These are phyloP conservation scores for Solenopsis invicta DNA, from an alignment of 1,140 invertebrate species.

Conservation along the genomic window DNA sequence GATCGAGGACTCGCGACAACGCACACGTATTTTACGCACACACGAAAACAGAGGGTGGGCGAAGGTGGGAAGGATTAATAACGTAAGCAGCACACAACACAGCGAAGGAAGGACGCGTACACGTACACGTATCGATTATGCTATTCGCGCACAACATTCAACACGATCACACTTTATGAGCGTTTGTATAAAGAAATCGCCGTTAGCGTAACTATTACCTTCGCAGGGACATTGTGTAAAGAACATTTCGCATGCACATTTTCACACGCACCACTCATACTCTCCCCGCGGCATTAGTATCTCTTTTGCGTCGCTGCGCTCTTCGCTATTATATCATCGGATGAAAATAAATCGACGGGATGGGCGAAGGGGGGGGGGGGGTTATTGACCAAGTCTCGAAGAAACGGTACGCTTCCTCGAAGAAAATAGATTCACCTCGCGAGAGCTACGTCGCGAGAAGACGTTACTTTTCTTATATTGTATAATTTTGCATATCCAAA, in stretches of 20 bases:
- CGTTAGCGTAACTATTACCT: slow-evolving; percentile 39
- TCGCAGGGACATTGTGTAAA: slow-evolving; percentile 17
- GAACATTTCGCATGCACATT: slow-evolving; percentile 24
- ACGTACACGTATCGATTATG: slow-evolving; percentile 53
- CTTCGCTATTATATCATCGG: not conserved
- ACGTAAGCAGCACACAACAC: slow-evolving; percentile 26
- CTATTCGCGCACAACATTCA: slow-evolving; percentile 50
- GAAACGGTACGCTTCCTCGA: slow-evolving; percentile 16
- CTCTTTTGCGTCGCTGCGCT: slow-evolving; percentile 33
- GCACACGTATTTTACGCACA: slow-evolving; percentile 50
- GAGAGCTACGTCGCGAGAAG: not conserved
- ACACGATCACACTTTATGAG: slow-evolving; percentile 41
- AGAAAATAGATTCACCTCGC: slow-evolving; percentile 6
- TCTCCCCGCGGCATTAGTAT: slow-evolving; percentile 47
- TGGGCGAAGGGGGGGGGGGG: not conserved
- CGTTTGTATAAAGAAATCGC: slow-evolving; percentile 53
- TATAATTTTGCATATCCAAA: slow-evolving; percentile 36
- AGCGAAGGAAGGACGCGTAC: slow-evolving; percentile 22
- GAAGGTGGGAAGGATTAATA: slow-evolving; percentile 20
- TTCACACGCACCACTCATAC: slow-evolving; percentile 19
- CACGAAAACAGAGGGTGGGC: not conserved
- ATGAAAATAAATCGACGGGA: not conserved
- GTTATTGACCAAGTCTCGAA: not conserved
- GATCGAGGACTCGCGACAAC: slow-evolving; percentile 50
- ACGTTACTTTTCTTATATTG: not conserved